phyloP scores from a whole-genome alignment of 2,113 vertebrate species.

The Oreotrochilus melanogaster region DNA sequence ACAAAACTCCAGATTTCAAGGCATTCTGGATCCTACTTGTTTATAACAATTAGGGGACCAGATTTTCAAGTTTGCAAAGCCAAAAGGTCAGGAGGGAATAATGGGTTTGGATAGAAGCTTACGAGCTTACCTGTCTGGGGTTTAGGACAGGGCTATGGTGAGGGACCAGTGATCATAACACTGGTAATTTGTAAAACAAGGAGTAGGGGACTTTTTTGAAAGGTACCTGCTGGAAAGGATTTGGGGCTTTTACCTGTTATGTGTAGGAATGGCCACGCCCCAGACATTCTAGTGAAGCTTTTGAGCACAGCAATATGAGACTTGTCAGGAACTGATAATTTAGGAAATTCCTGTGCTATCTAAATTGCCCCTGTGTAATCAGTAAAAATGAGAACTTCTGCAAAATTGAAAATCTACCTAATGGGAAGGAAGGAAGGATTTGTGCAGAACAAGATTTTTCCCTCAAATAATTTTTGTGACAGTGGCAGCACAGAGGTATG shows the following conservation, averaged over 20 bases:
- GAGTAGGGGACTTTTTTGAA: fast-evolving
- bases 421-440: not conserved
- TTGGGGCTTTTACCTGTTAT: not conserved
- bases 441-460: not conserved
- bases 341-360: not conserved
- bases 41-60: not conserved
- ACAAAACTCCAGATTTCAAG: not conserved
- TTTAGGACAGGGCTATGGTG: not conserved
- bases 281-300: not conserved
- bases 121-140: not conserved
- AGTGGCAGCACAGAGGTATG: not conserved
- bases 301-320: not conserved
- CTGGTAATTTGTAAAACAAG: not conserved
- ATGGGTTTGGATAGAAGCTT: not conserved
- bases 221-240: fast-evolving
- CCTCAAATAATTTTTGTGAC: not conserved
- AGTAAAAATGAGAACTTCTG: not conserved
- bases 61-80: not conserved
- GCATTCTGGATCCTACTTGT: not conserved
- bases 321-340: not conserved
- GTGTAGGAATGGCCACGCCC: not conserved
- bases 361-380: not conserved
- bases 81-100: not conserved
- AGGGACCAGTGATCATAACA: not conserved
- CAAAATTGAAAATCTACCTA: not conserved